Conservation (phyloP, 2,113 vertebrate species). For the Lepidothrix coronata region DNA sequence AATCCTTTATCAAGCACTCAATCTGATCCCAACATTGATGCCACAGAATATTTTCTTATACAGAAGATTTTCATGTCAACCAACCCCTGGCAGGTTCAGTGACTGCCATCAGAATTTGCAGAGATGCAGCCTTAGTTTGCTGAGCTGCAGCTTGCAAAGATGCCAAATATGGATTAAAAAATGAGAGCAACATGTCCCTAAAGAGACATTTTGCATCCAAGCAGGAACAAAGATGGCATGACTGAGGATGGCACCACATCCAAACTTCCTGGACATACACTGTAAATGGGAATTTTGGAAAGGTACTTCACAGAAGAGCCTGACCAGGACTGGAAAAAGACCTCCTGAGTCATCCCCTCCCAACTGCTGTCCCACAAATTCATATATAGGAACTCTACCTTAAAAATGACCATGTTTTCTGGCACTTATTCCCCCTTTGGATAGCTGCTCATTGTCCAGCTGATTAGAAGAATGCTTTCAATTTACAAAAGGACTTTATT, state of each 20-base stretch:
- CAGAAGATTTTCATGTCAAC: neutral
- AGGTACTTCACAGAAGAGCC: neutral
- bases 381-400: neutral
- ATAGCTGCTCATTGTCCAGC: neutral
- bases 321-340: neutral
- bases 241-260: neutral
- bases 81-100: neutral
- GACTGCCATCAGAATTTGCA: neutral
- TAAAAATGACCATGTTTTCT: neutral
- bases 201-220: neutral
- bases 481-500: neutral
- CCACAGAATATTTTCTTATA: neutral
- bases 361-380: neutral
- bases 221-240: neutral
- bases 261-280: neutral
- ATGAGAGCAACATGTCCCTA: neutral
- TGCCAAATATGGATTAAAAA: neutral
- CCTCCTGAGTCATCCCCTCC: neutral
- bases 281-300: neutral
- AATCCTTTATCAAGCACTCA: conserved; percentile 5
- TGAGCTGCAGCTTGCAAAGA: neutral
- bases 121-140: neutral
- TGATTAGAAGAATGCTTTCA: neutral
- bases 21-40: neutral
- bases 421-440: neutral